phyloP scores from a whole-genome alignment of 2,113 vertebrate species.

The human (Homo sapiens) region DNA sequence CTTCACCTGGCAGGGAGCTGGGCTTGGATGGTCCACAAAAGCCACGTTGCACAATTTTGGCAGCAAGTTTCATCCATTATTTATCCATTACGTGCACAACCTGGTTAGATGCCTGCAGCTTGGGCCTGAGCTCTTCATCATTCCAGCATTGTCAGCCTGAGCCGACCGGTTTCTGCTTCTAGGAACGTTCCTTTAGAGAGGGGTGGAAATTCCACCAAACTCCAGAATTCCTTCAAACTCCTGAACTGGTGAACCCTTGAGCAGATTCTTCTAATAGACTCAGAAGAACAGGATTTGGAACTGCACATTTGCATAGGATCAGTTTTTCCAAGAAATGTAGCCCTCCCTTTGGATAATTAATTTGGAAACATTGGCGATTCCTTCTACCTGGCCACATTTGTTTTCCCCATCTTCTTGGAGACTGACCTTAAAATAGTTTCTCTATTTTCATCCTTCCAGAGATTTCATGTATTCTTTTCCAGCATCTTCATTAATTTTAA shows the following conservation, averaged over 20 bases:
- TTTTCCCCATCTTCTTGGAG: slow-evolving; percentile 66
- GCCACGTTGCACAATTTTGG: slow-evolving; percentile 41
- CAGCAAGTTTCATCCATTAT: background rate
- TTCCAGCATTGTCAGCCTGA: slow-evolving; percentile 15
- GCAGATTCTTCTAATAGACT: slow-evolving; percentile 27
- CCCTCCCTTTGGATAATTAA: slow-evolving; percentile 57
- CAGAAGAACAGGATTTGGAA: slow-evolving; percentile 41
- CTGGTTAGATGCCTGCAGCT: slow-evolving; percentile 31
- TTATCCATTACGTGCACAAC: slow-evolving; percentile 39
- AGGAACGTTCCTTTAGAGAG: slow-evolving; percentile 63
- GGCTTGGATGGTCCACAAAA: slow-evolving; percentile 5
- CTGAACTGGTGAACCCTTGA: background rate
- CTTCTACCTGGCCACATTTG: slow-evolving; percentile 65
- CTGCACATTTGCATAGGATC: slow-evolving; percentile 43
- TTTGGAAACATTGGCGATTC: slow-evolving; percentile 53
- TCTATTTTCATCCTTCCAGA: slow-evolving; percentile 49
- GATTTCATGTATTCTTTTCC: slow-evolving; percentile 49
- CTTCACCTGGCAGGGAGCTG: background rate
- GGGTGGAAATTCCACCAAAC: slow-evolving; percentile 8
- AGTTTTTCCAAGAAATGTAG: slow-evolving; percentile 68
- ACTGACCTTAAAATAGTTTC: slow-evolving; percentile 55
- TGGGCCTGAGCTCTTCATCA: background rate
- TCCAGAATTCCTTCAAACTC: slow-evolving; percentile 23
- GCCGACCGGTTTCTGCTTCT: slow-evolving; percentile 52
- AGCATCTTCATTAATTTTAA: slow-evolving; percentile 68